Evolutionary conservation across 1,140 invertebrate species (phyloP), one percentile per base, ranked within the genome.

Genomic region (Cotesia typhae): DNA sequence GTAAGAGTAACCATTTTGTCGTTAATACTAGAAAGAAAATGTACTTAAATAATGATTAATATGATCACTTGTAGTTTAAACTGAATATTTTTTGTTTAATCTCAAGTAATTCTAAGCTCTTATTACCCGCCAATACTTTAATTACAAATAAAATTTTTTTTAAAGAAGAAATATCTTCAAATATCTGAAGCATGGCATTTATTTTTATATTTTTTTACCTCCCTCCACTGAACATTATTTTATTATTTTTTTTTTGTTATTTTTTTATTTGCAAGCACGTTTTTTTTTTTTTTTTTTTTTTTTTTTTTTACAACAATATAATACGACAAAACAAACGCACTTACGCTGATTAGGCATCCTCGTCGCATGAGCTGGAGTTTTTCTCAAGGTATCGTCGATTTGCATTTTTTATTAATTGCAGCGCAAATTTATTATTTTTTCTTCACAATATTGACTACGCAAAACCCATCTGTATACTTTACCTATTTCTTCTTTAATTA

Each of bases 291-390:
- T n/a, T 14, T 14, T 14, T 51, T 66, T 67, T 51, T 67, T 51
- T 17, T 17, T 47, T 17, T n/a, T 14, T 14, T 14, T 51, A 66
- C 38, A 52, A 52, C 17, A 61, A 20, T 20, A 61, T 35, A 9
- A 63, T 37, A 38, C 37, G n/a, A 28, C 28, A 60, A 67, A 67
- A 67, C 35, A 67, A 67, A 53, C 7, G 41, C 38, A 67, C 10
- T 53, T 68, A 61, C 47, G 66, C 71, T 71, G 63, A 70, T 28
- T 68, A 72, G 67, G 67, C 70, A 72, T 71, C 67, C 57, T 72
- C 68, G 74, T 75, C 74, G 74, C 74, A 75, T 75, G 74, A 71
- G 69, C 73, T 64, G 53, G 67, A 71, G 61, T 67, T 60, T 65
- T 12, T 66, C 17, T 65, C 55, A 38, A 59, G 35, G 55, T 60